These are phyloP conservation scores for Ophonus ardosiacus DNA, from an alignment of 2,888 invertebrate species.

Conservation along the genomic window DNA sequence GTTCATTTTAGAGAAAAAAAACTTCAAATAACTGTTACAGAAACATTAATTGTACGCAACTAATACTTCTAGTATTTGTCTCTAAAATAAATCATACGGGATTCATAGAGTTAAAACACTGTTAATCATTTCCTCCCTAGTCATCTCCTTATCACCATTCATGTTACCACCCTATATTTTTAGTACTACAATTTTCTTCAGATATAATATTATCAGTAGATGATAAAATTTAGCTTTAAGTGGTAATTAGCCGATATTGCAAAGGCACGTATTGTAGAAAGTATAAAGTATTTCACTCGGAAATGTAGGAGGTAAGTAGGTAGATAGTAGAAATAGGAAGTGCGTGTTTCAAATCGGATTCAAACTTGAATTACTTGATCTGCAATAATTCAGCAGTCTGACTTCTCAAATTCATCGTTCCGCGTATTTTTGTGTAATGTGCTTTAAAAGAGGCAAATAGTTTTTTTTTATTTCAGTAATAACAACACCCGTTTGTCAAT, in stretches of 20 bases:
- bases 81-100: no score
- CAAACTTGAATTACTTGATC: neutral
- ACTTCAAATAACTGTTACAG: no score
- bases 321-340: neutral
- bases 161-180: no score
- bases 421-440: neutral
- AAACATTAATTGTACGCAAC: no score
- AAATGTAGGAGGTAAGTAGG: neutral
- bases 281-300: neutral
- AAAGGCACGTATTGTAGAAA: neutral
- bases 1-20: no score
- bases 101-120: no score
- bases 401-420: neutral
- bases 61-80: no score
- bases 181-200: no score
- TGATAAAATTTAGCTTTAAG: neutral
- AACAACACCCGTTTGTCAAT: neutral
- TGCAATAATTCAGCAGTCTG: neutral
- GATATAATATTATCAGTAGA: neutral
- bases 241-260: neutral
- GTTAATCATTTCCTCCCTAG: no score
- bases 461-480: neutral
- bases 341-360: neutral
- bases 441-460: neutral
- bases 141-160: no score